These are phyloP conservation scores for Augochlora pura DNA, from an alignment of 1,140 invertebrate species.

Conservation along the genomic window DNA sequence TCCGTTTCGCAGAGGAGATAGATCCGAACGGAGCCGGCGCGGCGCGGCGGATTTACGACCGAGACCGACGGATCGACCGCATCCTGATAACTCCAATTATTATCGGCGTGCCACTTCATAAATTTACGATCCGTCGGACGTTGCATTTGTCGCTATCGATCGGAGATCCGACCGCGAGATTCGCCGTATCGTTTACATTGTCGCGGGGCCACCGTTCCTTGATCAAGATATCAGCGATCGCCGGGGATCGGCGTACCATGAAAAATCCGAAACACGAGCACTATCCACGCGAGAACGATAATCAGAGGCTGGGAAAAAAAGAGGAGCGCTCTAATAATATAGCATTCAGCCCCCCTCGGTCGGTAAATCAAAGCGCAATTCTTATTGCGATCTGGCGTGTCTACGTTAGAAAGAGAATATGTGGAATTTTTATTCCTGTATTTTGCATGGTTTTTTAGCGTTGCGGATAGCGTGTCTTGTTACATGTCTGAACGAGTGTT, in stretches of 20 bases:
- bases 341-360: no score
- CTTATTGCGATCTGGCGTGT: no score
- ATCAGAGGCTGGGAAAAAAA: background rate
- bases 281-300: background rate
- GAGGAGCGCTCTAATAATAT: no score
- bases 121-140: conserved; percentile 1
- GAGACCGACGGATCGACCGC: background rate
- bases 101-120: conserved; percentile 16
- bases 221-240: conserved; percentile 26
- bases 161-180: conserved; percentile 1
- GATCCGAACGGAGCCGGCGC: background rate
- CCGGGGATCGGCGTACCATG: background rate
- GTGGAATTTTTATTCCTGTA: no score
- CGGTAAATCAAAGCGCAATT: no score
- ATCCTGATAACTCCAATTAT: conserved; percentile 37
- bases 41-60: conserved; percentile 8
- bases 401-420: no score
- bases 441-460: no score
- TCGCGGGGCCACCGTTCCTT: background rate
- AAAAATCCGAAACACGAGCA: background rate
- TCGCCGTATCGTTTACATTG: conserved; percentile 7
- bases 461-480: no score
- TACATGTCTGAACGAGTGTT: no score
- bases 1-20: background rate
- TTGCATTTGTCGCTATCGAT: conserved; percentile 23